A percentile compares a stretch with the other conserved stretches of the same genome.
These are phyloP conservation scores for Rhopalosiphum padi DNA, from an alignment of 1,140 invertebrate genomes.

Conservation along the genomic window DNA sequence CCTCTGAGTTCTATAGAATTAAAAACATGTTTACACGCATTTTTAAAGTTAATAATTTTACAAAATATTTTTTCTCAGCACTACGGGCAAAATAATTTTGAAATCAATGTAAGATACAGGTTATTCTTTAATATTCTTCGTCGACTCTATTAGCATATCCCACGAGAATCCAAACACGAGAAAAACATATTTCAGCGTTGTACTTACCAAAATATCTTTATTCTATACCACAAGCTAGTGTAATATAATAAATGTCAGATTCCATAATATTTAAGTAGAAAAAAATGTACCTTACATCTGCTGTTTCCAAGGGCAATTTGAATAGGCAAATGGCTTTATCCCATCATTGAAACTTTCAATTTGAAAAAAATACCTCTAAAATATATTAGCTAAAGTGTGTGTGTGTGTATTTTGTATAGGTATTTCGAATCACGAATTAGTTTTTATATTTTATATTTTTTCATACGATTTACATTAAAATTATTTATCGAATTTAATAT, in stretches of 20 bases:
- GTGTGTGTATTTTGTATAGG: background rate
- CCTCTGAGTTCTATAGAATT: background rate
- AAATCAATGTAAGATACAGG: constrained; percentile 8
- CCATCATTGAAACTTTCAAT: background rate
- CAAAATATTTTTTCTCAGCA: background rate
- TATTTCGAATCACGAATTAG: background rate
- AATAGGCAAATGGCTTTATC: background rate
- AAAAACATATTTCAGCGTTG: constrained; percentile 18
- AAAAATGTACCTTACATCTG: background rate
- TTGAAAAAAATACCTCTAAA: background rate
- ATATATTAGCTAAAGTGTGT: background rate
- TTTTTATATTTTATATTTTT: background rate
- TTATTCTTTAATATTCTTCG: background rate
- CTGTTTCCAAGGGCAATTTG: background rate
- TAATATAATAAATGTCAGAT: constrained; percentile 27
- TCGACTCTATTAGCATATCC: constrained; percentile 24
- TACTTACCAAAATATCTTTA: background rate
- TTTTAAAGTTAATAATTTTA: background rate
- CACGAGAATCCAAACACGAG: background rate
- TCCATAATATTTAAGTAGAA: background rate
- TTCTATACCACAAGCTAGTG: background rate
- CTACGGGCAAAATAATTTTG: background rate
- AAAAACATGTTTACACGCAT: background rate
- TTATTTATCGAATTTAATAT: background rate
- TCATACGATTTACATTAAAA: background rate